A percentile compares a stretch with the other conserved stretches of the same genome.
These are phyloP conservation scores for Elgaria multicarinata DNA, from an alignment of 2,113 vertebrate species.

Conservation along the genomic window DNA sequence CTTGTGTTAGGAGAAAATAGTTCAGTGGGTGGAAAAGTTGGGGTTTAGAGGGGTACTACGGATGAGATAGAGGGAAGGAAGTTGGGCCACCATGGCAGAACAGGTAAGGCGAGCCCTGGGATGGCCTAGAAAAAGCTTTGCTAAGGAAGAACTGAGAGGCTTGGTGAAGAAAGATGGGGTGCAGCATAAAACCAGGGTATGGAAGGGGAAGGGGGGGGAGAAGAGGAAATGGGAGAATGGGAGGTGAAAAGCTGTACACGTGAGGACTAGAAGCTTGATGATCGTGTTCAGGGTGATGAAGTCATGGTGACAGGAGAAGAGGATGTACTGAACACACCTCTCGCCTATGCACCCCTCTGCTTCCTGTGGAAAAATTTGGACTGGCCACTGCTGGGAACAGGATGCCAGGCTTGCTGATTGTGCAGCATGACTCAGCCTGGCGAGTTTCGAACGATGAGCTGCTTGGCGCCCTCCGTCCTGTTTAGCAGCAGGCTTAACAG, in stretches of 20 bases:
- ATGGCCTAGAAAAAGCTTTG: background rate
- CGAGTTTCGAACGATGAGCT: background rate
- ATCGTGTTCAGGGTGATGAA: background rate
- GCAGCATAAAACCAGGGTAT: background rate
- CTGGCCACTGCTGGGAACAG: background rate
- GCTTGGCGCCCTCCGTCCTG: background rate
- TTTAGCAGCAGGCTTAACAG: background rate
- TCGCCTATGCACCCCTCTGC: rapidly evolving
- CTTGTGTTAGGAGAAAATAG: background rate
- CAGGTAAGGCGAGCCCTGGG: background rate
- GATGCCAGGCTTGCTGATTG: background rate
- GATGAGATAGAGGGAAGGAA: too few species aligned
- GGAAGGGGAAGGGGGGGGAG: background rate
- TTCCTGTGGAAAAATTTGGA: background rate
- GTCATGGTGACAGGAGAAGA: background rate
- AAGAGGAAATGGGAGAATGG: background rate
- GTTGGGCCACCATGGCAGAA: background rate
- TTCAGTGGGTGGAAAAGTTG: background rate
- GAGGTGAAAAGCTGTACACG: background rate
- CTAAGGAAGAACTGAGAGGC: background rate
- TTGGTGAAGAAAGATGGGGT: background rate
- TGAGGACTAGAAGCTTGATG: background rate
- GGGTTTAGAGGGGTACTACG: background rate
- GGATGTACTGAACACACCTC: background rate
- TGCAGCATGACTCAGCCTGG: background rate